phyloP scores from a whole-genome alignment of 2,888 invertebrate genomes.

The Drosophila heteroneura region DNA sequence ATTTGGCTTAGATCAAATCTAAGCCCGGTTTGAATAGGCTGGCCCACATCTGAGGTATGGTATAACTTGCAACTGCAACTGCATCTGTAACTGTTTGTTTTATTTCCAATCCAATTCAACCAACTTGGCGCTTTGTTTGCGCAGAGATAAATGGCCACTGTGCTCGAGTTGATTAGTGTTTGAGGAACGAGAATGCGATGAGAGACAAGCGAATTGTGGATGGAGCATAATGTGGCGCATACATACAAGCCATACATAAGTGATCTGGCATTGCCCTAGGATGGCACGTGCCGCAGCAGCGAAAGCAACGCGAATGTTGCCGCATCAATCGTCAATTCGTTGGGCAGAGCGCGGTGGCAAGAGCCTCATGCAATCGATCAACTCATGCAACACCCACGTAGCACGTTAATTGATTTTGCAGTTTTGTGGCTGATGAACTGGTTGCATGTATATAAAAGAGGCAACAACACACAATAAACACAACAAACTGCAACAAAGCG shows the following conservation, averaged over 20 bases:
- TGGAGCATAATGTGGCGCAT: conserved; percentile 2
- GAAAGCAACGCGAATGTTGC: conserved; percentile 35
- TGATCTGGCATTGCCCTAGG: conserved; percentile 15
- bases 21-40: conserved; percentile 17
- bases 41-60: conserved; percentile 41
- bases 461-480: conserved; percentile 6
- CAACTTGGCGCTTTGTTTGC: conserved; percentile 58
- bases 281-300: conserved; percentile 53
- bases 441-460: conserved; percentile 10
- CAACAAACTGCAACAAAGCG: conserved; percentile 52
- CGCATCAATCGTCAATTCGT: conserved; percentile 31
- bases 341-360: conserved; percentile 8
- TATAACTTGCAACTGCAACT: conserved; percentile 7
- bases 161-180: conserved; percentile 6
- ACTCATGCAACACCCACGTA: conserved; percentile 49
- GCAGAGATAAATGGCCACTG: conserved; percentile 62
- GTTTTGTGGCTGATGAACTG: conserved; percentile 35
- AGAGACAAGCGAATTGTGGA: neutral
- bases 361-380: conserved; percentile 63
- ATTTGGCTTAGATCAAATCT: neutral
- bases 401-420: conserved; percentile 73
- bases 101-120: conserved; percentile 43
- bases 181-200: conserved; percentile 17
- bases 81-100: conserved; percentile 34
- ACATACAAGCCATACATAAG: neutral